phyloP scores from a whole-genome alignment of 2,113 vertebrate species.

The Boulengeromyrus knoepffleri region DNA sequence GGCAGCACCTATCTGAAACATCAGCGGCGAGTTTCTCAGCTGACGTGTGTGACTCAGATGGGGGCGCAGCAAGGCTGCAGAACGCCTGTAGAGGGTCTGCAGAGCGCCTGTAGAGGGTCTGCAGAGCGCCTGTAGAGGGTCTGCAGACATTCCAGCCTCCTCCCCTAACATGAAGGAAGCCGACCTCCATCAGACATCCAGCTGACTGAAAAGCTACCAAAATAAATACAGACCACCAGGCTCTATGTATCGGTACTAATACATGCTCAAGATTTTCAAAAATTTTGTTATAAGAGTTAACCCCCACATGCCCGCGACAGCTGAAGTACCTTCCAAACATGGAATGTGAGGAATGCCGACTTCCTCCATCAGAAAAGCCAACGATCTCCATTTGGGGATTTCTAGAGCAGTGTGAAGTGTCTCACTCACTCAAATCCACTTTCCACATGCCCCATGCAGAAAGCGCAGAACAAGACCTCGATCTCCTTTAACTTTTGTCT shows the following conservation, averaged over 20 bases:
- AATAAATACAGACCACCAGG: background rate
- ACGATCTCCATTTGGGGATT: background rate
- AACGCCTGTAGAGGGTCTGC: too few relatives aligned
- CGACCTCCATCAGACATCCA: background rate
- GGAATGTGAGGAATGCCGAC: background rate
- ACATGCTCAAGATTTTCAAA: background rate
- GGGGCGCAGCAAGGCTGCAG: background rate
- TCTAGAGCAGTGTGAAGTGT: slow-evolving; percentile 39
- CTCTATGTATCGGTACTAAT: background rate
- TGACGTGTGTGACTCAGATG: background rate
- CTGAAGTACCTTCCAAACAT: background rate
- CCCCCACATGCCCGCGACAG: background rate
- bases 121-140: background rate
- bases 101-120: background rate
- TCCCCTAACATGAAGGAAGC: background rate
- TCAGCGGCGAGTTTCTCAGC: background rate
- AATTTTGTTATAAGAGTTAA: background rate
- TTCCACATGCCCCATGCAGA: background rate
- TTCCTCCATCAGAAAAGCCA: background rate
- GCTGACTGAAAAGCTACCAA: background rate
- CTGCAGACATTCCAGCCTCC: background rate
- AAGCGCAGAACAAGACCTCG: background rate
- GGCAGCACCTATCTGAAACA: background rate
- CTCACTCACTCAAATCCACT: background rate
- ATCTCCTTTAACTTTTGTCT: background rate